Evolutionary conservation across 2,113 vertebrate species (phyloP).

Genomic region (Pipra filicauda): DNA sequence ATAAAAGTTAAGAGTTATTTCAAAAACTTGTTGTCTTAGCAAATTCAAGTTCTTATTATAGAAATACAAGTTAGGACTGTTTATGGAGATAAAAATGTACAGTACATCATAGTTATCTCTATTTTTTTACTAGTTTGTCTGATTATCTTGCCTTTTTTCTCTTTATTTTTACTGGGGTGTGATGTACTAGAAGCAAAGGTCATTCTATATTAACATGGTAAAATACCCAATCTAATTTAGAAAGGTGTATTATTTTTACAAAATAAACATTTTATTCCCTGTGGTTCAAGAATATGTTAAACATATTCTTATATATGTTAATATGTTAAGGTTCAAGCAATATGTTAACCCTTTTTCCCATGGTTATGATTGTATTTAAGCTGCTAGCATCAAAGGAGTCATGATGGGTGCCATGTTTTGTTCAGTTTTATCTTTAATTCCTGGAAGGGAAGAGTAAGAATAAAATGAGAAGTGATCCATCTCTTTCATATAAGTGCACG

Average conservation of each 20-base stretch:
- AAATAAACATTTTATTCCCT: not conserved
- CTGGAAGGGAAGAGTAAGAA: not conserved
- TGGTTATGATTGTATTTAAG: not conserved
- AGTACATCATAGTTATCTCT: not conserved
- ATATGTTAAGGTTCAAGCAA: not conserved
- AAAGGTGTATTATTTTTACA: not conserved
- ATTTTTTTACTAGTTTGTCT: not conserved
- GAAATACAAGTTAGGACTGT: not conserved
- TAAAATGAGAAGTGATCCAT: not conserved
- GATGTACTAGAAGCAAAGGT: not conserved
- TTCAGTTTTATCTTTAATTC: not conserved
- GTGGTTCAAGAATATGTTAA: not conserved
- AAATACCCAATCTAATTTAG: not conserved
- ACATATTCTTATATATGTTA: too few species aligned
- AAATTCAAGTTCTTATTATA: not conserved
- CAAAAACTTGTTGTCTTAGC: not conserved
- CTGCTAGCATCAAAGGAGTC: not conserved
- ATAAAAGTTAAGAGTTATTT: not conserved
- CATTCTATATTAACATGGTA: not conserved
- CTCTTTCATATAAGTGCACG: not conserved
- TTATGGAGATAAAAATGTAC: not conserved
- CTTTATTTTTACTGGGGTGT: not conserved
- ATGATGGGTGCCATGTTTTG: not conserved
- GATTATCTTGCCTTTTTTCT: not conserved
- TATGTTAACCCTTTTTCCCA: not conserved